phyloP scores from a whole-genome alignment of 1,140 invertebrate genomes.

The Rhopalosiphum padi region DNA sequence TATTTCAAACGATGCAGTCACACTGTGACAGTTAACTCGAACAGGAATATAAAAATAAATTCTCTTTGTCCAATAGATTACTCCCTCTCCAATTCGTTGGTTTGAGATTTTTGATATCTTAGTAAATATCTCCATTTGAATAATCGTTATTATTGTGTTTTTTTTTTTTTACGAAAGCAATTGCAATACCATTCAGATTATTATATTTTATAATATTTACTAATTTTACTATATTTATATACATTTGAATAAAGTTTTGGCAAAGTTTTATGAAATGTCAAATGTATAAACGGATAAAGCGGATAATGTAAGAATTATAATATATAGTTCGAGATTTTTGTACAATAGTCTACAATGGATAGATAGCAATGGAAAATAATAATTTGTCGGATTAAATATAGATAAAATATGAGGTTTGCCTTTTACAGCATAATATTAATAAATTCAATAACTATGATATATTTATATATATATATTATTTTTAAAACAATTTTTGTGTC shows the following conservation, averaged over 20 bases:
- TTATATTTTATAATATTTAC: neutral
- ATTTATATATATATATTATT: too few species aligned
- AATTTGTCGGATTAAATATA: too few species aligned
- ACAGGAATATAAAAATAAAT: neutral
- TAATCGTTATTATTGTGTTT: neutral
- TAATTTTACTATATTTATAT: neutral
- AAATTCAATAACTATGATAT: too few species aligned
- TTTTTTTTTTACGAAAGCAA: neutral
- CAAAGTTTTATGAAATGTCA: neutral
- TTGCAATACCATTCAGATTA: neutral
- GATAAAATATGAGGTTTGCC: too few species aligned
- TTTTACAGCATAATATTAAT: too few species aligned
- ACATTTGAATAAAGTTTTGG: neutral
- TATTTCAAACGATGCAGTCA: constrained; percentile 1
- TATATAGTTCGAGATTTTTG: neutral
- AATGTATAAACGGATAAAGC: neutral
- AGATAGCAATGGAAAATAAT: neutral
- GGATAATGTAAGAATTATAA: neutral
- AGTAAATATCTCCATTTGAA: neutral
- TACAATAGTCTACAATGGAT: too few species aligned
- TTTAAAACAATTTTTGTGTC: too few species aligned
- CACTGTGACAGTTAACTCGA: neutral
- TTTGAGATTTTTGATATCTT: neutral
- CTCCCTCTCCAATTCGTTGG: neutral
- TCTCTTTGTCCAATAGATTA: neutral